Evolutionary conservation across 2,888 invertebrate species (phyloP).

Genomic region (Boloria selene): DNA sequence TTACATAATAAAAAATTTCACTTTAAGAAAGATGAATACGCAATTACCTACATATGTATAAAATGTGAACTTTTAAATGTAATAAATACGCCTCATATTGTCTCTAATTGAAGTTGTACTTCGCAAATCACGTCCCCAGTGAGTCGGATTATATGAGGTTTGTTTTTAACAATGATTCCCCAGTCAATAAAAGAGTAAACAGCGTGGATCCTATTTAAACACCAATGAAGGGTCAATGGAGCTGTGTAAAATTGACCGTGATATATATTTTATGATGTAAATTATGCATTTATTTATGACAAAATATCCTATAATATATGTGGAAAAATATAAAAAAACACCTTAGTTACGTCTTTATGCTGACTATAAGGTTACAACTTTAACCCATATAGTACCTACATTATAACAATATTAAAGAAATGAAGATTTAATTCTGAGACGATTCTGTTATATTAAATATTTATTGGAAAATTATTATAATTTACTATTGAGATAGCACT

Average conservation of each 20-base stretch:
- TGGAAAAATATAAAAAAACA: background rate
- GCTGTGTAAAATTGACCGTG: conserved; percentile 59
- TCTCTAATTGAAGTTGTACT: background rate
- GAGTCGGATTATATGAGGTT: conserved; percentile 42
- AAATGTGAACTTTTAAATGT: too few relatives aligned
- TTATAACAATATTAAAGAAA: too few relatives aligned
- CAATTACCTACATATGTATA: too few relatives aligned
- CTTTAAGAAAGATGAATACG: too few relatives aligned
- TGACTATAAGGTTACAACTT: background rate
- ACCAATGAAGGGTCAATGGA: conserved; percentile 53
- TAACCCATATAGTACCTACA: too few relatives aligned
- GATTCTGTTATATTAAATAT: too few relatives aligned
- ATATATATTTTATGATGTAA: conserved; percentile 32
- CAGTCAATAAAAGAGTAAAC: conserved; percentile 64
- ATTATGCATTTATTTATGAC: background rate
- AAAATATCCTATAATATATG: background rate
- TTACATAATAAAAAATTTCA: too few relatives aligned
- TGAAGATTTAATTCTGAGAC: too few relatives aligned
- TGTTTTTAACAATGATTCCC: conserved; percentile 67
- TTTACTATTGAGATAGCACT: too few relatives aligned
- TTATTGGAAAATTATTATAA: too few relatives aligned
- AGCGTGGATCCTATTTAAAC: conserved; percentile 53
- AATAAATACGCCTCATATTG: too few relatives aligned
- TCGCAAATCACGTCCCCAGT: conserved; percentile 27
- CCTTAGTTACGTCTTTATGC: background rate